Conservation (phyloP, 2,888 invertebrate species). For the Cancer borealis region DNA sequence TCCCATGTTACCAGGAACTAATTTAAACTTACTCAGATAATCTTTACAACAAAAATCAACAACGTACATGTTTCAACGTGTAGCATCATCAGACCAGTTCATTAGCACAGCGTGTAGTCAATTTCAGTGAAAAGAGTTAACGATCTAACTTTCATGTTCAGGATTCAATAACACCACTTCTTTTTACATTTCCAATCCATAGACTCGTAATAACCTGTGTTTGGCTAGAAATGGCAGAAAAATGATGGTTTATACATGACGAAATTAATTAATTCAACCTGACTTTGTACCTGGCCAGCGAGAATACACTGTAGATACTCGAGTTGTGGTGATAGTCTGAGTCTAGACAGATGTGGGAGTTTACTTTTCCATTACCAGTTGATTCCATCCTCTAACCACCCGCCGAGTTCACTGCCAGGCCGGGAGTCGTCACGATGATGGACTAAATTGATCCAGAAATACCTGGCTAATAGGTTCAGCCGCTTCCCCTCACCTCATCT, state of each 20-base stretch:
- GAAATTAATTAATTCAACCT: not conserved
- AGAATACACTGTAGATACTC: not conserved
- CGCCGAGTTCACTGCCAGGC: not conserved
- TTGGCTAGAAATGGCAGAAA: not conserved
- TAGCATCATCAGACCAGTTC: not conserved
- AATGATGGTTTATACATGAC: not conserved
- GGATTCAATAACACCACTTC: not conserved
- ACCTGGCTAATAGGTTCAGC: not conserved
- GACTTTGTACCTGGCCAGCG: not conserved
- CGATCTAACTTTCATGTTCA: not conserved
- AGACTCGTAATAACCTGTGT: not conserved
- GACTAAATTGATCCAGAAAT: not conserved
- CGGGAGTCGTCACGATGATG: not conserved
- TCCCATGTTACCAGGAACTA: not conserved
- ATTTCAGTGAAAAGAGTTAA: not conserved
- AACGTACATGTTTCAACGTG: not conserved
- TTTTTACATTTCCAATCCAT: conserved; percentile 17
- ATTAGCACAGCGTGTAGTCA: not conserved
- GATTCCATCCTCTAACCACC: not conserved
- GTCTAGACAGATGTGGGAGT: not conserved
- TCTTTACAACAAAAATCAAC: not conserved
- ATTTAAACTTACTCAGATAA: not conserved
- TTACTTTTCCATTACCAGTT: not conserved
- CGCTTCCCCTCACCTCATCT: not conserved
- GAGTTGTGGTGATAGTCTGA: not conserved